phyloP scores from a whole-genome alignment of 2,113 vertebrate genomes.

The Motacilla alba region DNA sequence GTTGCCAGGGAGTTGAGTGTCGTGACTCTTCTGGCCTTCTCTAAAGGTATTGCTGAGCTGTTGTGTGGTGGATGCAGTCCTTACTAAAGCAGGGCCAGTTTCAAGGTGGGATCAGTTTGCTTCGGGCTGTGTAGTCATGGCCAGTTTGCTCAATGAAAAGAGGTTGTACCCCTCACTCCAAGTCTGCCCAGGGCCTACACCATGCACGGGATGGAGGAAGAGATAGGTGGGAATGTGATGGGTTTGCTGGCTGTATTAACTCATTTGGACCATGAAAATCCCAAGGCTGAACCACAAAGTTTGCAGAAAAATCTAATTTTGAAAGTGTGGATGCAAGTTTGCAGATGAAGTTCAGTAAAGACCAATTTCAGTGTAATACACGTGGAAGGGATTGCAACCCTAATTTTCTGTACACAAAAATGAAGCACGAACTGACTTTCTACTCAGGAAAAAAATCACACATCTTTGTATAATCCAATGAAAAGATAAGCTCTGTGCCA shows the following conservation, averaged over 20 bases:
- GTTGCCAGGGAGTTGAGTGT: background rate
- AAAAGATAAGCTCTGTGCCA: background rate
- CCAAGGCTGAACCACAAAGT: background rate
- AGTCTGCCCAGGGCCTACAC: background rate
- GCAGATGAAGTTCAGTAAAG: background rate
- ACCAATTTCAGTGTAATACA: background rate
- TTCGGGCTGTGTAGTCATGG: fast-evolving
- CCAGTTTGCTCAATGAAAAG: background rate
- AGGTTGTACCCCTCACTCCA: background rate
- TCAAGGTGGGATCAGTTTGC: background rate
- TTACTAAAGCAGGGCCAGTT: background rate
- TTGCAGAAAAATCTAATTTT: background rate
- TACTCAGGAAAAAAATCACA: background rate
- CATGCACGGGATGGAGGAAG: fast-evolving
- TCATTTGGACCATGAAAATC: background rate
- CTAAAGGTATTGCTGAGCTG: background rate
- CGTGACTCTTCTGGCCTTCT: background rate
- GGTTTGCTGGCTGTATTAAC: background rate
- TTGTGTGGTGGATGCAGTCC: background rate
- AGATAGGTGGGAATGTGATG: background rate
- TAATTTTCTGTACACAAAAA: background rate
- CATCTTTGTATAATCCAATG: background rate
- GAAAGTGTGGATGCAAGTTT: background rate
- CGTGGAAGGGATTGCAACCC: background rate
- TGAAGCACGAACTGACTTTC: background rate